Evolutionary conservation across 2,888 invertebrate species (phyloP).

Genomic region (Oxyteleia sp.): DNA sequence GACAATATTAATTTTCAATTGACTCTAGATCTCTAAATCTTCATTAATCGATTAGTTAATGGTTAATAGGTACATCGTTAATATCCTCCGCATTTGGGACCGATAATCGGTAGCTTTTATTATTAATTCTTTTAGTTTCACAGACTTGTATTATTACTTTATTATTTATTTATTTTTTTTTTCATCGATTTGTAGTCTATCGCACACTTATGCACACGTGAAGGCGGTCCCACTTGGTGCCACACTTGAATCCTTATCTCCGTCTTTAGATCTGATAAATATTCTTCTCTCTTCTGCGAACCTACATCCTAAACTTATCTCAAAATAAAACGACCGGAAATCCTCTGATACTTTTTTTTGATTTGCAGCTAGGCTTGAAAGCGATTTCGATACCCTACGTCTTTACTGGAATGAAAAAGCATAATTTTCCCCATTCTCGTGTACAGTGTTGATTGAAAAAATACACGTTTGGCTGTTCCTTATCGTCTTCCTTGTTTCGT

Average conservation of each 20-base stretch:
- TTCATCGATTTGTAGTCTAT: slow-evolving; percentile 18
- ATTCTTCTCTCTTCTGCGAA: slow-evolving; percentile 23
- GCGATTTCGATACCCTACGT: slow-evolving; percentile 40
- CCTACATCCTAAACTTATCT: slow-evolving; percentile 15
- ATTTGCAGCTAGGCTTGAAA: slow-evolving; percentile 54
- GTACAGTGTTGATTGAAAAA: slow-evolving; percentile 42
- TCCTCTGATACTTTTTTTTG: slow-evolving; percentile 35
- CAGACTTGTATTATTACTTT: slow-evolving; percentile 62
- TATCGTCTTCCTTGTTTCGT: not conserved
- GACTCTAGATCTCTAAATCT: slow-evolving; percentile 78
- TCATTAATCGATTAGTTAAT: slow-evolving; percentile 69
- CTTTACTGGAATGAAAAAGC: slow-evolving; percentile 65
- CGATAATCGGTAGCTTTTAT: slow-evolving; percentile 14
- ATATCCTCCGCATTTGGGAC: slow-evolving; percentile 46
- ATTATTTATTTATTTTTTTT: no score
- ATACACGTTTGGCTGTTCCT: slow-evolving; percentile 30
- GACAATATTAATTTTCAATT: slow-evolving; percentile 83
- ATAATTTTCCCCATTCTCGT: slow-evolving; percentile 70
- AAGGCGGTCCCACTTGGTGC: slow-evolving; percentile 42
- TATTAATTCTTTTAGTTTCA: slow-evolving; percentile 21
- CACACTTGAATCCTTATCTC: slow-evolving; percentile 1
- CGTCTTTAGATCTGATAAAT: slow-evolving; percentile 1
- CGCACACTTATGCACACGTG: slow-evolving; percentile 46
- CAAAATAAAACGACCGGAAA: slow-evolving; percentile 22
- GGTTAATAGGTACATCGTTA: slow-evolving; percentile 75